A percentile compares a stretch with the other conserved stretches of the same genome.
These are phyloP conservation scores for Crepidodera aurea DNA, from an alignment of 2,888 invertebrate species.

Conservation along the genomic window DNA sequence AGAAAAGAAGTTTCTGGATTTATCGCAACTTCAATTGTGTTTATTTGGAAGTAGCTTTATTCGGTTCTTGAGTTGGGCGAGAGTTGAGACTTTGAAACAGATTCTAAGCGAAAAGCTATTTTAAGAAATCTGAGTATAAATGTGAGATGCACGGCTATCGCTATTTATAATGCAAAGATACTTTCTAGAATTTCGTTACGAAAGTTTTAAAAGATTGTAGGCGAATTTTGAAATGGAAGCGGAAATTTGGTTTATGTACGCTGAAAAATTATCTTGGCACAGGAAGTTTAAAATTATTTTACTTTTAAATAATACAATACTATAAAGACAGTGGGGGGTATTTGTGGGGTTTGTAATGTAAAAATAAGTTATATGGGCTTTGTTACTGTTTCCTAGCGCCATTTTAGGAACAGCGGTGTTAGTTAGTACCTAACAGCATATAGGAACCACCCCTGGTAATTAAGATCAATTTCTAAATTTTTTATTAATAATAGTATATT, in stretches of 20 bases:
- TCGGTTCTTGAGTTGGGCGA: not conserved
- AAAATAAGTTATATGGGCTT: too few relatives aligned
- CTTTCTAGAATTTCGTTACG: not conserved
- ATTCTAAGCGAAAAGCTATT: slow-evolving; percentile 3
- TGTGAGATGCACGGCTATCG: not conserved
- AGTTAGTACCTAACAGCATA: too few relatives aligned
- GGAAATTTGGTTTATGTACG: not conserved
- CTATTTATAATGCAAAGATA: not conserved
- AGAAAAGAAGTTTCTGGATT: slow-evolving; percentile 2
- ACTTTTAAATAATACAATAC: too few relatives aligned
- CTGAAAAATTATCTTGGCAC: not conserved
- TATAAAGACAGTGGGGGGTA: too few relatives aligned
- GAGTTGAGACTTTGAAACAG: slow-evolving; percentile 9
- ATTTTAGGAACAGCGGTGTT: too few relatives aligned
- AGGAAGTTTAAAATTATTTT: not conserved
- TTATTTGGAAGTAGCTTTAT: slow-evolving; percentile 8
- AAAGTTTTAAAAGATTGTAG: not conserved
- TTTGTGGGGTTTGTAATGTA: too few relatives aligned
- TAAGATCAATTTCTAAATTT: too few relatives aligned
- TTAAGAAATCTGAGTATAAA: slow-evolving; percentile 5
- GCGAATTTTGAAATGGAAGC: not conserved
- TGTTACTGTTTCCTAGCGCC: too few relatives aligned
- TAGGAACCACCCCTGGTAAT: too few relatives aligned
- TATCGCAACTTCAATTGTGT: slow-evolving; percentile 22
- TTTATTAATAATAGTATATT: too few relatives aligned